A percentile compares a stretch with the other conserved stretches of the same genome.
These are phyloP conservation scores for Lasiommata megera DNA, from an alignment of 2,888 invertebrate species.

Conservation along the genomic window DNA sequence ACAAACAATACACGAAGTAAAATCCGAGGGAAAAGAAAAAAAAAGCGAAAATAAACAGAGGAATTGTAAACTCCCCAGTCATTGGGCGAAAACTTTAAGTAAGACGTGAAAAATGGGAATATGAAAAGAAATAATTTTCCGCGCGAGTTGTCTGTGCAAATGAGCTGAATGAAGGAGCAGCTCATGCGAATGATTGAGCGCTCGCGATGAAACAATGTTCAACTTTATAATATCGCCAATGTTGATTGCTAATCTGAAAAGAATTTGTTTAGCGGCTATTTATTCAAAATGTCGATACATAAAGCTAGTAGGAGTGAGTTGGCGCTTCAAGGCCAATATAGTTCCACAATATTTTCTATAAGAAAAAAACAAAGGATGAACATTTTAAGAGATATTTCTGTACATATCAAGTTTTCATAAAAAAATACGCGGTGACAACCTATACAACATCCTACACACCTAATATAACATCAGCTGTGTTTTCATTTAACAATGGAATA, in stretches of 20 bases:
- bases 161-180: slow-evolving; percentile 75
- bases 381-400: too few relatives aligned
- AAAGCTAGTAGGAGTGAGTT: too few relatives aligned
- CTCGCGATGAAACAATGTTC: slow-evolving; percentile 69
- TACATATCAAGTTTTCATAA: too few relatives aligned
- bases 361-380: too few relatives aligned
- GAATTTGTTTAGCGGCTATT: slow-evolving; percentile 12
- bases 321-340: too few relatives aligned
- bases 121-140: slow-evolving; percentile 82
- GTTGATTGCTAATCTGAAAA: slow-evolving; percentile 34
- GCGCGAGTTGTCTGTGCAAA: slow-evolving; percentile 79
- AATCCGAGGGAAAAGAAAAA: slow-evolving; percentile 39
- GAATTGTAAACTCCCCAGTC: slow-evolving; percentile 55
- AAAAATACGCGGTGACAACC: too few relatives aligned
- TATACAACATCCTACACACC: too few relatives aligned
- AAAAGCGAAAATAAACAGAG: slow-evolving; percentile 60
- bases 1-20: slow-evolving; percentile 36
- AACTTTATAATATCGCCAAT: slow-evolving; percentile 42
- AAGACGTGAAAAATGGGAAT: slow-evolving; percentile 79
- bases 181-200: slow-evolving; percentile 79
- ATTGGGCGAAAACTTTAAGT: slow-evolving; percentile 68
- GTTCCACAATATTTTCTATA: too few relatives aligned
- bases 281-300: too few relatives aligned
- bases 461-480: too few relatives aligned
- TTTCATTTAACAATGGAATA: too few relatives aligned